These are phyloP conservation scores for Pluvianellus socialis DNA, from an alignment of 2,113 vertebrate species.

Conservation along the genomic window DNA sequence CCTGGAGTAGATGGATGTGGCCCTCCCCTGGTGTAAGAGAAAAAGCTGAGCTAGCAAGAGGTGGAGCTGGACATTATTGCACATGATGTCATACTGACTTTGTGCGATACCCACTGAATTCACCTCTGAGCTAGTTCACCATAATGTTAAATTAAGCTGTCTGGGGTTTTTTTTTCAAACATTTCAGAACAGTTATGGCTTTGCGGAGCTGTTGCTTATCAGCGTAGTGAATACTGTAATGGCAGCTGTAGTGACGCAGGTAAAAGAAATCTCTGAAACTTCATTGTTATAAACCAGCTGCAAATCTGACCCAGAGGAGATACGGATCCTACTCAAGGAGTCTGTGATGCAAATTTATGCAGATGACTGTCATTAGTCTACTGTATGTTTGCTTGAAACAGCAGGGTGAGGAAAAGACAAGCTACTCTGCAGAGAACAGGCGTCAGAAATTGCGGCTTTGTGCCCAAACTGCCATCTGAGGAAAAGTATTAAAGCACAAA, in stretches of 20 bases:
- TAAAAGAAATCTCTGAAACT: not conserved
- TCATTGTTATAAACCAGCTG: not conserved
- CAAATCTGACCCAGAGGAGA: not conserved
- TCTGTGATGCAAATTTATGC: not conserved
- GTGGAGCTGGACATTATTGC: not conserved
- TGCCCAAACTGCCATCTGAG: not conserved
- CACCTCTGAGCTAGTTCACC: not conserved
- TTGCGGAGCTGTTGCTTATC: not conserved
- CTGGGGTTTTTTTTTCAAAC: not conserved
- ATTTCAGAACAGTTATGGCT: not conserved
- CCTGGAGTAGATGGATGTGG: not conserved
- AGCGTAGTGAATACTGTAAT: not conserved
- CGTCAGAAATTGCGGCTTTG: not conserved
- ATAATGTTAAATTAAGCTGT: not conserved
- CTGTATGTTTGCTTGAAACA: not conserved
- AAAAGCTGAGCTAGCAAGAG: not conserved
- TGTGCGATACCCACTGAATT: not conserved
- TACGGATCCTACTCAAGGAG: not conserved
- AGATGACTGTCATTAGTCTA: not conserved
- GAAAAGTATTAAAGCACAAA: not conserved
- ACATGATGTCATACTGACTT: not conserved
- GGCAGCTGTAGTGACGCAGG: not conserved
- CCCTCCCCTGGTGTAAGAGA: not conserved
- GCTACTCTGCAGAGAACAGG: not conserved
- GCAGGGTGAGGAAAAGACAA: not conserved